Conservation (phyloP, 1,140 invertebrate species). For the Halyomorpha halys region DNA sequence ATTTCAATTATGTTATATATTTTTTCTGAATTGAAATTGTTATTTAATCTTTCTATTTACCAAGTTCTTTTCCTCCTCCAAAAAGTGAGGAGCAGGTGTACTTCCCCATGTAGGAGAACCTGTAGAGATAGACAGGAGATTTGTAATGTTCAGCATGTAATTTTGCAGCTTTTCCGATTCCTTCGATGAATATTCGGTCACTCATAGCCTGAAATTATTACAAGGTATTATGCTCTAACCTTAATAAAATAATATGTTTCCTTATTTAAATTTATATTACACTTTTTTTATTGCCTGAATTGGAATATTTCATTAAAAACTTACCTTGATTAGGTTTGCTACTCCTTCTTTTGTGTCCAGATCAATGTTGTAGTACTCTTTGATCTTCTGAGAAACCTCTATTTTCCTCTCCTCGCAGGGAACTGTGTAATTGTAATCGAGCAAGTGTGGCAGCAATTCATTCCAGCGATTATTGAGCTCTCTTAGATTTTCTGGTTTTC, state of each 20-base stretch:
- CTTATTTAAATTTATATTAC: too few relatives aligned
- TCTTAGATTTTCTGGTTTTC: too few relatives aligned
- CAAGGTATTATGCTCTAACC: too few relatives aligned
- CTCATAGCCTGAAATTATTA: neutral
- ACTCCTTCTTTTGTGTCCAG: neutral
- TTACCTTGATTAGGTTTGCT: neutral
- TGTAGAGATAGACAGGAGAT: neutral
- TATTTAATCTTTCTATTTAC: too few relatives aligned
- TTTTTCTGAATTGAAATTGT: too few relatives aligned
- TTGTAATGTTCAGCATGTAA: neutral
- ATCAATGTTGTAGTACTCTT: neutral
- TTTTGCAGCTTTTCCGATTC: neutral
- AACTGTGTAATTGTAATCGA: slow-evolving; percentile 51
- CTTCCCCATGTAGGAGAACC: neutral
- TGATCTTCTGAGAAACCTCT: slow-evolving; percentile 39
- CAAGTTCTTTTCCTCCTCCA: too few relatives aligned
- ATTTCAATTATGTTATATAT: too few relatives aligned
- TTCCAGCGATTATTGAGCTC: slow-evolving; percentile 40
- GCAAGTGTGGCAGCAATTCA: slow-evolving; percentile 42
- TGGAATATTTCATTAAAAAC: neutral
- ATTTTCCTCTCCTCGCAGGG: slow-evolving; percentile 36
- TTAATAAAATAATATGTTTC: too few relatives aligned
- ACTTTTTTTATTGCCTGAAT: too few relatives aligned
- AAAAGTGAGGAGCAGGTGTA: too few relatives aligned
- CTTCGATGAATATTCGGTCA: neutral